Conservation (phyloP, 2,797 vertebrate species). For the Poecilia gillii region DNA sequence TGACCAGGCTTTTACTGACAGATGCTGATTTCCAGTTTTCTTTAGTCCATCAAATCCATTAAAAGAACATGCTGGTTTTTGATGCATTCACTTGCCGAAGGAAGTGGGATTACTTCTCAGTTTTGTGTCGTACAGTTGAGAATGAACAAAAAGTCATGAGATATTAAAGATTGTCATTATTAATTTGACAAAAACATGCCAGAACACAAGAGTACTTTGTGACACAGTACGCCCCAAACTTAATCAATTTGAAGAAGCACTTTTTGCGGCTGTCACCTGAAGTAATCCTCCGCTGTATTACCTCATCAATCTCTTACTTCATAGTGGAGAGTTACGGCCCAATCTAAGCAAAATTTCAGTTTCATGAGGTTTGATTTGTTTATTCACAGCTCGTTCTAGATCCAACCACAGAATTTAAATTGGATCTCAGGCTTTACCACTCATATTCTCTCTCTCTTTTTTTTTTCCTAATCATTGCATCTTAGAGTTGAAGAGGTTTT, state of each 20-base stretch:
- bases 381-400: background rate
- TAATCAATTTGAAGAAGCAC: conserved; percentile 1
- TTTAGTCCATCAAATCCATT: background rate
- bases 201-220: background rate
- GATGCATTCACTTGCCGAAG: background rate
- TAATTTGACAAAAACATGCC: conserved; percentile 1
- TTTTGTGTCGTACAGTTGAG: background rate
- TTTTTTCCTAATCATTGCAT: background rate
- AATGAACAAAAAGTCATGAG: background rate
- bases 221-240: background rate
- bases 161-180: background rate
- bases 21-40: background rate
- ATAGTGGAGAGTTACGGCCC: background rate
- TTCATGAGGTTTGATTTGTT: conserved; percentile 3
- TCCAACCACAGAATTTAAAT: background rate
- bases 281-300: background rate
- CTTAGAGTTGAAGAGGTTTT: background rate
- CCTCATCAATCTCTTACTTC: conserved; percentile 1
- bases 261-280: background rate
- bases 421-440: background rate
- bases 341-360: background rate
- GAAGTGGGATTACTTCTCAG: background rate
- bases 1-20: background rate
- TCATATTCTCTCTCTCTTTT: background rate
- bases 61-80: background rate